Evolutionary conservation across 92 coral and sea anemone genomes (phyloP).

Genomic region (Parazoanthus swiftii): DNA sequence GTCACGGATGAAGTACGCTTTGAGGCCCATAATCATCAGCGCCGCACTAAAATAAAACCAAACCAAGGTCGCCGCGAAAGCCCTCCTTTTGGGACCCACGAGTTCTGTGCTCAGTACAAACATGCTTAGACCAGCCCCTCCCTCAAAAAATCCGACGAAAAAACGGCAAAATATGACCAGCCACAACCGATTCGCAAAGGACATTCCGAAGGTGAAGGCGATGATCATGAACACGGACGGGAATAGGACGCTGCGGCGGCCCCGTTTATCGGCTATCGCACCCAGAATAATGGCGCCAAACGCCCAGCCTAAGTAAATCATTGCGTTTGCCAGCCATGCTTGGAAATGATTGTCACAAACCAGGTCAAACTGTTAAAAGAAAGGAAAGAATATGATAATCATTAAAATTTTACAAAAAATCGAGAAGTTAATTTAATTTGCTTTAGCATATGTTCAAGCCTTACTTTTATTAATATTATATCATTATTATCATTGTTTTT

Average conservation of each 20-base stretch:
- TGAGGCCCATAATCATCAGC: constrained; percentile 62
- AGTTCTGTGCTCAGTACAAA: constrained; percentile 72
- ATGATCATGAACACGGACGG: constrained; percentile 53
- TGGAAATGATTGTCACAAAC: constrained; percentile 66
- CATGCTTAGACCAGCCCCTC: constrained; percentile 61
- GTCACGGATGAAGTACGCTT: constrained; percentile 70
- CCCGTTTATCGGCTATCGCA: constrained; percentile 64
- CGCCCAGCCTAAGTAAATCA: constrained; percentile 76
- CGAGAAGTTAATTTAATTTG: too few relatives aligned
- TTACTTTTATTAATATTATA: too few relatives aligned
- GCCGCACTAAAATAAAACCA: constrained; percentile 71
- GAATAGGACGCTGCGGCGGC: constrained; percentile 71
- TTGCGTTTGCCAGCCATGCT: constrained; percentile 78
- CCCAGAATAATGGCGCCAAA: constrained; percentile 69
- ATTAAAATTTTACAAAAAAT: too few relatives aligned
- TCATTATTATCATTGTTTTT: too few relatives aligned
- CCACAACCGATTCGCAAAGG: constrained; percentile 59
- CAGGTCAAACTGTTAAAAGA: constrained; percentile 65
- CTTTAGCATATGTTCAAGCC: too few relatives aligned
- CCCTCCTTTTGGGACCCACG: constrained; percentile 72
- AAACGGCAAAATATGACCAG: constrained; percentile 59
- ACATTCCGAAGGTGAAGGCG: constrained; percentile 51
- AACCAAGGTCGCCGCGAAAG: constrained; percentile 67
- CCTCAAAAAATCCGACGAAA: constrained; percentile 64
- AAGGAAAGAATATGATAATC: neutral